Base-by-base conservation (phyloP, 1,140 invertebrate species). In the Drosophila repleta region DNA sequence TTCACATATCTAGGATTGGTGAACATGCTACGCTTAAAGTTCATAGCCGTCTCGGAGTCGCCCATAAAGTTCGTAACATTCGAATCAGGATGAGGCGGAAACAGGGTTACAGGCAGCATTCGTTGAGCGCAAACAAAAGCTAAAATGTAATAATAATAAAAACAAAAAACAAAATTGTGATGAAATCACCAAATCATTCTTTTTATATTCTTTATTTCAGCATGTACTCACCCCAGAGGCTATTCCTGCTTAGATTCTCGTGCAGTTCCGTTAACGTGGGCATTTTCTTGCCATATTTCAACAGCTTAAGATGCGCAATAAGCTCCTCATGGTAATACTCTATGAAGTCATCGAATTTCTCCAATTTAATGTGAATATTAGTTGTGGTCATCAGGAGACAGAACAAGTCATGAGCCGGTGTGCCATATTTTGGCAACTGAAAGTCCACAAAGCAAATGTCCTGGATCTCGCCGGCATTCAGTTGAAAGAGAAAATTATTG, bases 401-500 rank as follows among this genome's bases (percentile, higher is more conserved):
- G 0, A 84, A 58, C 1, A 93, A 52, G 64, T 93, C 92, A 0
- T 92, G 67, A 0, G 83, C 91, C 1, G 90, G 91, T 11, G 92
- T 92, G 0, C 82, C 90, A 52, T 85, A 89, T 53, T 88, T 77
- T 0, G 70, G 70, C 6, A 91, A 48, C 67, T 93, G 92, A 58
- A 91, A 93, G 29, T 93, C 92, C 11, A 93, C 70, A 46, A 93
- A 92, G 51, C 84, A 91, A 8, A 90, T 66, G 4, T 87, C 85
- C 13, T 73, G 51, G 4, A 90, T 79, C 4, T 79, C 56, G 0
- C 48, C 67, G 0, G 46, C 39, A 10, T 65, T 60, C 51, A 92
- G 83, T 51, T 90, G 80, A 43, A 93, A 92, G 18, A 93, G 73
- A 21, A 92, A 85, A 53, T 93, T 93, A 37, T 92, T 90, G 21